Base-by-base conservation (phyloP, 2,888 invertebrate genomes). In the Gandaritis pyraliata region DNA sequence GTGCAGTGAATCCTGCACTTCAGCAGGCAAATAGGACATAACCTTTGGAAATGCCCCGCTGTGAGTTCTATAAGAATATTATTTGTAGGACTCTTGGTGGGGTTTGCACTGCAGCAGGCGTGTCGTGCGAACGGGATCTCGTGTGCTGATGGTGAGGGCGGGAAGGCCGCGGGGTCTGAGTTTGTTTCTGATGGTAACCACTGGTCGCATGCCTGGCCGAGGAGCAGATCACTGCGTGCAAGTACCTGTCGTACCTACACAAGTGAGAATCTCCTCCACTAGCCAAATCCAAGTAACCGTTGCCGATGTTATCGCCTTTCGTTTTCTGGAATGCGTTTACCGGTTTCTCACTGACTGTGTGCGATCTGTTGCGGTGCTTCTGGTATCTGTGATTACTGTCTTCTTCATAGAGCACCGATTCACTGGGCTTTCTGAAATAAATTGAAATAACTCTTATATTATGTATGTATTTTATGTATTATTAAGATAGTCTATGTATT, bases 151-250 rank as follows among this genome's bases (percentile, higher is more conserved):
- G 66, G 36, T 80, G 82, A 8, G 78, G 54, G 2, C 73, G 70
- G 18, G 75, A 73, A 18, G 81, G 78, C 50, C 77, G 75, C 16
- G 78, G 75, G 8, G 79, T 67, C 50, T 78, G 85, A 50, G 75
- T 70, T 46, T 87, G 89, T 70, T 89, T 87, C 68, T 90, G 89
- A 71, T 93, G 93, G 71, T 85, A 89, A 41, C 92, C 92, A 0
- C 90, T 86, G 64, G 92, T 83, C 1, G 91, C 91, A 67, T 93
- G 92, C 12, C 87, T 81, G 7, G 93, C 87, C 1, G 93, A 92
- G 16, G 93, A 92, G 74, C 94, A 94, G 66, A 94, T 94, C 48
- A 94, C 94, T 47, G 94, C 94, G 76, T 94, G 94, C 59, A 94
- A 80, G 78, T 94, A 94, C 60, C 94, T 91, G 76, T 94, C 94